phyloP scores from a whole-genome alignment of 92 coral and sea anemone genomes.

The Paragorgia papillata region DNA sequence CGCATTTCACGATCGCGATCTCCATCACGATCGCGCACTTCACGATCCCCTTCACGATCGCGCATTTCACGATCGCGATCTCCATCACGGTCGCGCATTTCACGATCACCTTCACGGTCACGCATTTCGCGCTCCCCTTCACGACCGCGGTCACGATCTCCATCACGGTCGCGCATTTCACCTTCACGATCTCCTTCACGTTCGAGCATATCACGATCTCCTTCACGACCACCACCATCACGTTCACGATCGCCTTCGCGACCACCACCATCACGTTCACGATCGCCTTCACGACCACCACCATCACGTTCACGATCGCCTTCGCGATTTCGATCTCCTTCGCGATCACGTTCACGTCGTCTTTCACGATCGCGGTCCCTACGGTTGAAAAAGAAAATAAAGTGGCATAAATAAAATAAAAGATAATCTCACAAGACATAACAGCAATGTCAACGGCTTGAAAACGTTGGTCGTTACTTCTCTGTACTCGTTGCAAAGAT shows the following conservation, averaged over 20 bases:
- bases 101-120: constrained; percentile 59
- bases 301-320: constrained; percentile 52
- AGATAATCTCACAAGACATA: too few species aligned
- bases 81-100: constrained; percentile 46
- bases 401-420: too few species aligned
- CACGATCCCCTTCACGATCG: constrained; percentile 41
- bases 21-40: constrained; percentile 44
- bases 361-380: constrained; percentile 56
- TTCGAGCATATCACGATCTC: constrained; percentile 36
- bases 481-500: too few species aligned
- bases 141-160: constrained; percentile 37
- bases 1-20: constrained; percentile 38
- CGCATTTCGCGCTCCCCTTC: constrained; percentile 43
- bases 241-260: constrained; percentile 11
- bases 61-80: constrained; percentile 39
- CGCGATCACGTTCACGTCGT: constrained; percentile 63
- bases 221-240: constrained; percentile 57
- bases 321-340: constrained; percentile 67
- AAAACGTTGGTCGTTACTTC: too few species aligned
- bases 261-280: constrained; percentile 21
- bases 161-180: constrained; percentile 16
- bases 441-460: too few species aligned
- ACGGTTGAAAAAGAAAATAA: too few species aligned
- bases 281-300: constrained; percentile 65
- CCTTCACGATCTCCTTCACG: constrained; percentile 39